Evolutionary conservation across 2,797 vertebrate genomes (phyloP), one percentile per base, ranked within the genome.

Genomic region (Philypnodon macrostomus): DNA sequence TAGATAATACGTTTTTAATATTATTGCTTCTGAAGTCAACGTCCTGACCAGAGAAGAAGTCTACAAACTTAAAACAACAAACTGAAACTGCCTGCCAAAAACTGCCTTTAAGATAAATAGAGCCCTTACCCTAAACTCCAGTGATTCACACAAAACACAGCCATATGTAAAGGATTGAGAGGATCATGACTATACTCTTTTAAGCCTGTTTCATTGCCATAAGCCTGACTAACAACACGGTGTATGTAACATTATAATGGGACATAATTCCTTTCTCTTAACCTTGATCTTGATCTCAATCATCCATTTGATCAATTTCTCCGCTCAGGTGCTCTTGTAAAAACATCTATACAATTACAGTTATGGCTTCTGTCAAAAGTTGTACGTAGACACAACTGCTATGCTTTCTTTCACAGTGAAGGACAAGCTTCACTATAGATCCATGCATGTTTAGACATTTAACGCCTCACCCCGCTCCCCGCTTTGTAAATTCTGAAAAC

Each of bases 161-260:
- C 72, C 84, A 86, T 69, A 44, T 87, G 84, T 72, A 51, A 56
- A 63, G 67, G 68, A 79, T 73, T 65, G 47, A 53, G 11, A 48
- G 34, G 54, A 71, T 47, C 52, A 63, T 72, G 47, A 51, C 35
- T 73, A 41, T 54, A 36, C 57, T 59, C 67, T 78, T 66, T 75
- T 67, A 73, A 73, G 60, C 65, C 34, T 36, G 55, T 38, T 40
- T 54, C 13, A 71, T 33, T 40, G 36, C 47, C 63, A 15, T 33
- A 16, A 39, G 49, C 59, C 48, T 70, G 44, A 70, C 63, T 66
- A 79, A 75, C 72, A 42, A 56, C 45, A 40, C 31, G 21, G 55
- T 67, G 57, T 79, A 76, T 73, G 65, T 45, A 65, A 59, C 67
- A 35, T 31, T 60, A 30, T 73, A 78, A 79, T 75, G 63, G 56